Percentiles rank a stretch among this genome's conserved stretches.
These are phyloP conservation scores for Bradypodion pumilum DNA, from an alignment of 2,797 vertebrate genomes.

Conservation along the genomic window DNA sequence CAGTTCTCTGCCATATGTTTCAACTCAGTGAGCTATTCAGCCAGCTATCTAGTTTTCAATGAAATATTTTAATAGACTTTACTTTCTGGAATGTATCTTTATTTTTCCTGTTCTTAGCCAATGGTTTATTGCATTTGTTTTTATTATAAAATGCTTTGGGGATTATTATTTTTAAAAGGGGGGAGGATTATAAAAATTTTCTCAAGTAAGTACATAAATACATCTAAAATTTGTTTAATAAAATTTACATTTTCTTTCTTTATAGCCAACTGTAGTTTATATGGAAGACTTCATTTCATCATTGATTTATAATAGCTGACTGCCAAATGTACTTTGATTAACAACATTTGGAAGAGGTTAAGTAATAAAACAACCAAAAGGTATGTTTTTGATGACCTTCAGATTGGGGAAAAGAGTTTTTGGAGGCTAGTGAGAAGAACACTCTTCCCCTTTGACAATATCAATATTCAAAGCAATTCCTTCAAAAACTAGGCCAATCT, in stretches of 20 bases:
- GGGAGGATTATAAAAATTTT: no score
- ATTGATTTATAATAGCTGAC: constrained; percentile 54
- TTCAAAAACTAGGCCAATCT: constrained; percentile 68
- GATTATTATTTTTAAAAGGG: no score
- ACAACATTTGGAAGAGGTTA: background rate
- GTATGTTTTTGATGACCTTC: constrained; percentile 60
- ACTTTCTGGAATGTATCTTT: no score
- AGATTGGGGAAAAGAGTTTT: constrained; percentile 51
- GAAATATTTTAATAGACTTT: no score
- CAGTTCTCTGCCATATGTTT: no score
- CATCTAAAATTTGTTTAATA: constrained; percentile 44
- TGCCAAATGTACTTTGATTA: constrained; percentile 45
- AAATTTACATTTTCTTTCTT: constrained; percentile 60
- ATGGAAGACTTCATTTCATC: constrained; percentile 37
- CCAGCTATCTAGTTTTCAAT: no score
- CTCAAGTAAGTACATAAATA: constrained; percentile 5
- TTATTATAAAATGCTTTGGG: no score
- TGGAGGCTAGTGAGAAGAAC: constrained; percentile 17
- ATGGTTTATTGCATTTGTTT: no score
- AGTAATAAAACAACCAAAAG: constrained; percentile 49
- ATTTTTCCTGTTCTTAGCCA: no score
- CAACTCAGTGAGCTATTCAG: no score
- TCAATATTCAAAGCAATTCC: constrained; percentile 63
- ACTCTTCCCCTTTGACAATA: constrained; percentile 64
- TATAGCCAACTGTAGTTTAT: constrained; percentile 11